A percentile compares a stretch with the other conserved stretches of the same genome.
Evolutionary conservation across 2,797 vertebrate species (phyloP).

Genomic region (Crypturellus tataupa): DNA sequence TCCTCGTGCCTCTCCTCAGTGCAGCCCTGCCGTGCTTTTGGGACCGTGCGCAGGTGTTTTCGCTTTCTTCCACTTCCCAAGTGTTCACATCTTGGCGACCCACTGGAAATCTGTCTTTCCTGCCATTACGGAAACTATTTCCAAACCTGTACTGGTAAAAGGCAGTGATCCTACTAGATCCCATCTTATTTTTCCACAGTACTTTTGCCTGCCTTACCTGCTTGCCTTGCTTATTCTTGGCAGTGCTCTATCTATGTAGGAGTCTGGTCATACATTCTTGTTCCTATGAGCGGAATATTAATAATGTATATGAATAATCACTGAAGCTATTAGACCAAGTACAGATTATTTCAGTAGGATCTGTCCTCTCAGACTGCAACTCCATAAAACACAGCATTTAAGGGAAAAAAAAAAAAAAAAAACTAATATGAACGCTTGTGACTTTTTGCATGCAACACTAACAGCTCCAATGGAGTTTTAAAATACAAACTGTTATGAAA

Average conservation of each 20-base stretch:
- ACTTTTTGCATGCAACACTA: neutral
- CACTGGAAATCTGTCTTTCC: constrained; percentile 33
- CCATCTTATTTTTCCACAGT: neutral
- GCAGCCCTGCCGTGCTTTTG: neutral
- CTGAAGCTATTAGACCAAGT: neutral
- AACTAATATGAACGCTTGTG: neutral
- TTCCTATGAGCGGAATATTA: neutral
- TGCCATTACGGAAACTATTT: constrained; percentile 22
- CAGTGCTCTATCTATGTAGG: constrained; percentile 17
- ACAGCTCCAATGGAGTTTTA: neutral
- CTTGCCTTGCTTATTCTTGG: constrained; percentile 64
- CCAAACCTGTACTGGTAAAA: constrained; percentile 31
- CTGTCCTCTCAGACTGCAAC: neutral
- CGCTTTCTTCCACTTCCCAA: constrained; percentile 11
- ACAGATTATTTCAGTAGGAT: neutral
- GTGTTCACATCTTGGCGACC: constrained; percentile 8
- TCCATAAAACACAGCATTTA: neutral
- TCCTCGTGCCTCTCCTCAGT: neutral
- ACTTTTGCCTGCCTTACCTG: constrained; percentile 42
- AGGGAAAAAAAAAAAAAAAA: no score
- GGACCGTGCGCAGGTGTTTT: neutral
- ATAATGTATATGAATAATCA: constrained; percentile 11
- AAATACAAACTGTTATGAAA: neutral
- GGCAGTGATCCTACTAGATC: neutral
- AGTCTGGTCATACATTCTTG: constrained; percentile 24